These are phyloP conservation scores for Kradibia gibbosae DNA, from an alignment of 1,140 invertebrate genomes.

Conservation along the genomic window DNA sequence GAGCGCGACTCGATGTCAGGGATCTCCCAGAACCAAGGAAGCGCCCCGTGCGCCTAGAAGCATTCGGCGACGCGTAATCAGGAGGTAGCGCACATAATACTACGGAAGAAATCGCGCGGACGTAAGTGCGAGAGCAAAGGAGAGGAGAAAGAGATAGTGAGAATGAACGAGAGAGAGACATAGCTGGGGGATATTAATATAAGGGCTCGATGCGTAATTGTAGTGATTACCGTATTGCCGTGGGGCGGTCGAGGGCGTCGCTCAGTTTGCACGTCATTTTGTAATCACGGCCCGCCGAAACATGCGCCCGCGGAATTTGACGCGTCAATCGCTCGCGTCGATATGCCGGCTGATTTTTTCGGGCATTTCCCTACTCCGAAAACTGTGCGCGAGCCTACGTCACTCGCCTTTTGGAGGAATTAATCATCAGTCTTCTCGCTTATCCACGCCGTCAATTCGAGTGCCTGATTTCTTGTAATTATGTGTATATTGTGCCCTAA, in stretches of 20 bases:
- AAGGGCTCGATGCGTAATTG: conserved; percentile 73
- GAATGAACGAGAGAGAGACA: conserved; percentile 59
- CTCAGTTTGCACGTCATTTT: conserved; percentile 73
- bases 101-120: background rate
- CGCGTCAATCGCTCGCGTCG: conserved; percentile 30
- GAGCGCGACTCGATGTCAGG: background rate
- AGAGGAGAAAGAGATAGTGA: conserved; percentile 52
- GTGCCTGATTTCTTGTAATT: conserved; percentile 33
- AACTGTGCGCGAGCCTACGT: conserved; percentile 3
- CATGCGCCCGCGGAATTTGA: conserved; percentile 31
- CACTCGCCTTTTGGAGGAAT: conserved; percentile 11
- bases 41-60: background rate
- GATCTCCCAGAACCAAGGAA: background rate
- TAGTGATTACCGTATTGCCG: conserved; percentile 73
- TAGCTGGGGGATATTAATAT: conserved; percentile 72
- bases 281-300: conserved; percentile 61
- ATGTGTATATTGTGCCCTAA: conserved; percentile 31
- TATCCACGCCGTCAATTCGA: conserved; percentile 26
- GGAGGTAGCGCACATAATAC: conserved; percentile 34
- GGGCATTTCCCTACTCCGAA: conserved; percentile 32
- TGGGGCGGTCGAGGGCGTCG: conserved; percentile 71
- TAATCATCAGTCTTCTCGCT: conserved; percentile 48
- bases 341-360: conserved; percentile 51
- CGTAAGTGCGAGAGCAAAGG: conserved; percentile 31
- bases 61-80: conserved; percentile 10